Evolutionary conservation across 2,797 vertebrate species (phyloP), one percentile per base, ranked within the genome.

Genomic region (Pelobates cultripes): DNA sequence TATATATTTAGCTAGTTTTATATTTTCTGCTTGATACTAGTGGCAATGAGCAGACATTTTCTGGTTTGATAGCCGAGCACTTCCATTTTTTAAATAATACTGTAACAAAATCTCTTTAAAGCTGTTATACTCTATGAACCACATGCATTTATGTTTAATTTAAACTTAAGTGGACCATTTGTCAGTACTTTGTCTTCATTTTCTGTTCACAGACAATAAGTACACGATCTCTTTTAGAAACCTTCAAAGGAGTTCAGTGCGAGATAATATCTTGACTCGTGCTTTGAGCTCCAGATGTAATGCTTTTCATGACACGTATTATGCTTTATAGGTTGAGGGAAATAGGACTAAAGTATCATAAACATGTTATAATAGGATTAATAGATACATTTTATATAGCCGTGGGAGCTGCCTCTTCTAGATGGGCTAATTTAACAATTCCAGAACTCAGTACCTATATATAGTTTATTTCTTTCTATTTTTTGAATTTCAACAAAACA

Each of bases 151-250:
- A n/a, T 17, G 7, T 70, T 45, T 44, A 44, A 45, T 44, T 45
- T 7, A 70, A 43, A 41, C 40, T 68, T 70, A 45, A 44, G 43
- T 44, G 43, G 6, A 45, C 42, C 15, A 15, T 45, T 70, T 44
- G 68, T 70, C 43, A 44, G 14, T 15, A 43, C 42, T 43, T 43
- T 68, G 66, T 68, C 41, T 68, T 68, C 63, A 68, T 43, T 68
- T 10, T 43, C 41, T 42, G 40, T 3, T 60, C 61, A 17, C 61
- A 28, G 61, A 64, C 28, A 10, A 6, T 3, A 64, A 64, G 28
- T 28, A 28, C 61, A 10, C 8, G 3, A 64, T 40, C 7, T 64
- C 55, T 57, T 64, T 64, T 64, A 64, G 57, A 60, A 3, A 60
- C 14, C 57, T 60, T 1, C 61, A 64, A 64, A 64, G 61, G 17